These are phyloP conservation scores for Tinea pellionella DNA, from an alignment of 2,888 invertebrate genomes.

Conservation along the genomic window DNA sequence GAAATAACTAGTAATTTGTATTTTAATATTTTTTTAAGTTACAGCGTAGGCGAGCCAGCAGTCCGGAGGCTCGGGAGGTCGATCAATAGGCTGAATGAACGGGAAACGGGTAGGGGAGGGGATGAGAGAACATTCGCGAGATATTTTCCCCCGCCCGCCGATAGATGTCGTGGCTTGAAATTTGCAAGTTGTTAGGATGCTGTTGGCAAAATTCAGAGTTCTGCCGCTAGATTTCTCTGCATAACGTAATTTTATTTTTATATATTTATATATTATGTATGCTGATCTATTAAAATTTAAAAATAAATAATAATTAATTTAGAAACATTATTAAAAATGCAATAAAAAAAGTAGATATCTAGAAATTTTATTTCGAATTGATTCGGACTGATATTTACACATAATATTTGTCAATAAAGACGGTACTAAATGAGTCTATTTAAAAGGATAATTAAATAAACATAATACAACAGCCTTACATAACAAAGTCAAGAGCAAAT, in stretches of 20 bases:
- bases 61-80: not conserved
- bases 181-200: constrained; percentile 15
- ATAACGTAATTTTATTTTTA: not conserved
- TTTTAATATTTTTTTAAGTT: not conserved
- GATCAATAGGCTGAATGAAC: constrained; percentile 13
- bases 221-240: constrained; percentile 9
- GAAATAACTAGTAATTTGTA: not conserved
- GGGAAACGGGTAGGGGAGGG: constrained; percentile 19
- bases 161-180: constrained; percentile 35
- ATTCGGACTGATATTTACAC: no score
- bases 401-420: no score
- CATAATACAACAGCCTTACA: no score
- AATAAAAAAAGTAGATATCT: no score
- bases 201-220: not conserved
- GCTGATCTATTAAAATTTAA: no score
- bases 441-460: no score
- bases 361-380: no score
- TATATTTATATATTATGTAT: no score
- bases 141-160: constrained; percentile 33
- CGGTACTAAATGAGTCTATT: no score
- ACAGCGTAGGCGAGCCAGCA: not conserved
- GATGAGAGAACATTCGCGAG: constrained; percentile 24
- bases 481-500: not conserved
- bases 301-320: no score
- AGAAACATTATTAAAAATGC: no score